Base-by-base conservation (phyloP, 1,140 invertebrate genomes). In the Teleopsis dalmanni region DNA sequence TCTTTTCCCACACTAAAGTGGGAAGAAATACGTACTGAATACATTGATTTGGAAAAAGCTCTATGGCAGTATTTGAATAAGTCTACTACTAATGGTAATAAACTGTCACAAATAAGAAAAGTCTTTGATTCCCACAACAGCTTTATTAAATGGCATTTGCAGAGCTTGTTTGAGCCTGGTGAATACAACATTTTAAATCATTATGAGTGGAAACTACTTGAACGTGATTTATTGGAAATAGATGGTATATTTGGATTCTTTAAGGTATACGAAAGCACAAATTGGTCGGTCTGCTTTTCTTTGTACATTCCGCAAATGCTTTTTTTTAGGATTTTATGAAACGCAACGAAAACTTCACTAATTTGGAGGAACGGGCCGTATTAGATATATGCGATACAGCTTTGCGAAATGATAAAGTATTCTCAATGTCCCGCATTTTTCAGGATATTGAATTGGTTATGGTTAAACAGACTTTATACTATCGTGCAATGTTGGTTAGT, bases 401-500 rank as follows among this genome's bases (percentile, higher is more conserved):
- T 16, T 61, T 86, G 14, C 71, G 56, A 8, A 67, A 68, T 33
- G 60, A 67, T 45, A 60, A 51, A n/a, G 55, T 44, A 19, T 59
- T 58, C 38, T 67, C 64, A n/a, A 67, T 67, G 52, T 54, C 56
- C 26, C 55, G 59, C 21, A 63, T 65, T 37, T 56, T 67, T 23
- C 52, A 57, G 37, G 60, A 65, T 37, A 63, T 63, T 19, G 62
- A 65, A 18, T 42, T 52, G 10, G 42, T 56, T 37, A 68, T 68
- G 65, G 62, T 68, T 14, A 56, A 55, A 34, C 78, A 82, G 26
- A 73, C 79, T 50, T 62, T 84, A 45, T 86, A 82, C 67, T 67
- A 78, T 33, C 72, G 73, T 8, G 75, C 76, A n/a, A 66, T 78
- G 55, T 62, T 81, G 81, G 83, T 85, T 81, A 67, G 64, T 62